phyloP scores from a whole-genome alignment of 1,140 invertebrate species.

The Triops cancriformis region DNA sequence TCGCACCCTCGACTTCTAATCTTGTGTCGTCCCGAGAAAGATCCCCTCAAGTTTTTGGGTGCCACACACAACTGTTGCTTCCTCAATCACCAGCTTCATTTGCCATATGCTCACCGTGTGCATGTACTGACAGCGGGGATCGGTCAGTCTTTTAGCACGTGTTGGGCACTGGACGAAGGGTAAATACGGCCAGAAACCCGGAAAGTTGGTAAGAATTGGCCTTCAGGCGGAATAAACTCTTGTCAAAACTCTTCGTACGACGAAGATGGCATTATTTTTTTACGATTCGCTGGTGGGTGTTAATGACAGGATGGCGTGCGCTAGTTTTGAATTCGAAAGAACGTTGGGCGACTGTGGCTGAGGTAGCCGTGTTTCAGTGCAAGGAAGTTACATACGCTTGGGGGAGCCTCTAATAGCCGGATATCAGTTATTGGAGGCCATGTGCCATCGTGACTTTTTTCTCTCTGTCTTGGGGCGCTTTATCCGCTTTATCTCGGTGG shows the following conservation, averaged over 20 bases:
- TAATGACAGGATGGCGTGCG: constrained; percentile 4
- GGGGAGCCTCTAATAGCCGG: not conserved
- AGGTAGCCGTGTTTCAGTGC: not conserved
- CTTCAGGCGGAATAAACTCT: not conserved
- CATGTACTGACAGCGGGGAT: not conserved
- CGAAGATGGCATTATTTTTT: not conserved
- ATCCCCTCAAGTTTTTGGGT: not conserved
- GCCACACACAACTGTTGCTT: not conserved
- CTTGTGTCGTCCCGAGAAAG: not conserved
- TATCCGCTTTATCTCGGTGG: not conserved
- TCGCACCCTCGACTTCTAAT: not conserved
- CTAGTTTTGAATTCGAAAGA: not conserved
- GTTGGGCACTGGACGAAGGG: not conserved
- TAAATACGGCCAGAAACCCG: not conserved
- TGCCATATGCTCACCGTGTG: not conserved
- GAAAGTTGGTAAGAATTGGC: too few relatives aligned
- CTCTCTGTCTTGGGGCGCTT: not conserved
- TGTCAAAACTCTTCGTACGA: not conserved
- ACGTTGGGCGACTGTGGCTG: not conserved
- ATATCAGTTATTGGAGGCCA: constrained; percentile 10
- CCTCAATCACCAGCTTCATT: not conserved
- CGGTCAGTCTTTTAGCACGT: not conserved
- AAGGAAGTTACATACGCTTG: not conserved
- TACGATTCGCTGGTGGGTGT: not conserved
- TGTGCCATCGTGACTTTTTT: constrained; percentile 1